phyloP scores from a whole-genome alignment of 2,888 invertebrate genomes.

The Drosophila limbata region DNA sequence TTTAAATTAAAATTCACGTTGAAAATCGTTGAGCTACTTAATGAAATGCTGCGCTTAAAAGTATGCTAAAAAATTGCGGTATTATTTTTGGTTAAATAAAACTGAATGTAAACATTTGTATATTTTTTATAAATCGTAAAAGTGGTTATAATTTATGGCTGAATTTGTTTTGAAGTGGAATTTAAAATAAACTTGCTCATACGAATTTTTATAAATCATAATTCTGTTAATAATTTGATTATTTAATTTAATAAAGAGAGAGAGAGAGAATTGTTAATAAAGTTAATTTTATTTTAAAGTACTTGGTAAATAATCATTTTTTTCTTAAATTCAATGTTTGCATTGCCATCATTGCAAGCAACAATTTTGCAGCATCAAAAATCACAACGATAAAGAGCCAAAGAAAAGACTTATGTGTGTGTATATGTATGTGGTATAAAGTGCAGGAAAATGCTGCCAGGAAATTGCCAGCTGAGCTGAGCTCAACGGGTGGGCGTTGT shows the following conservation, averaged over 20 bases:
- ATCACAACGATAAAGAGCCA: slow-evolving; percentile 34
- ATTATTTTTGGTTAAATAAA: neutral
- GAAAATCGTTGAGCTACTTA: neutral
- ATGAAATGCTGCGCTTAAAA: neutral
- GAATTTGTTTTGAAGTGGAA: neutral
- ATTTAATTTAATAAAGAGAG: neutral
- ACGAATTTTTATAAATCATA: neutral
- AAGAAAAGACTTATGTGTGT: slow-evolving; percentile 15
- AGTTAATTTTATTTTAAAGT: neutral
- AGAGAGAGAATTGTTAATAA: neutral
- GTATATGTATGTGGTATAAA: slow-evolving; percentile 53
- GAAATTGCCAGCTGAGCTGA: slow-evolving; percentile 64
- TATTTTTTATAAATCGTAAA: neutral
- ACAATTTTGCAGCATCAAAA: slow-evolving; percentile 51
- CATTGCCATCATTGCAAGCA: too few relatives aligned
- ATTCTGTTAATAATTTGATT: neutral
- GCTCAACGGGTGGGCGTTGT: slow-evolving; percentile 36
- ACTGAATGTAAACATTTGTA: neutral
- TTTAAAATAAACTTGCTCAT: neutral
- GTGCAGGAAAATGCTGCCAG: slow-evolving; percentile 61
- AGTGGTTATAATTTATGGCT: neutral
- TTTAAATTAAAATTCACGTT: neutral
- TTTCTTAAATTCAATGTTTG: neutral
- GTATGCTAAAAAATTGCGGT: neutral
- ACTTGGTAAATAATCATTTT: too few relatives aligned